These are phyloP conservation scores for Drosophila nannoptera DNA, from an alignment of 1,140 invertebrate species.

Conservation along the genomic window DNA sequence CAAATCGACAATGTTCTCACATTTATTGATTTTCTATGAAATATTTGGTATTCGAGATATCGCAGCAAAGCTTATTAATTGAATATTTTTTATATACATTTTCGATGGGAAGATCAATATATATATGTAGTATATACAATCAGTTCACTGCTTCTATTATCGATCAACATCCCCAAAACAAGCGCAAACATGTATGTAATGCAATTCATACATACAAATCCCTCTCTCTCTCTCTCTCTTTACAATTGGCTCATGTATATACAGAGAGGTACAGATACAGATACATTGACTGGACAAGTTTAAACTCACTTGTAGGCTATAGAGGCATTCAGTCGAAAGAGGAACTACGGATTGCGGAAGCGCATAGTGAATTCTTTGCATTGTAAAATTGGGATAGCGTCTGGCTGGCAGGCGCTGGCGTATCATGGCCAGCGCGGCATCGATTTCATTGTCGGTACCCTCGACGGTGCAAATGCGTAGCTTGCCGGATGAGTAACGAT, in stretches of 20 bases:
- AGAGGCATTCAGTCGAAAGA: constrained; percentile 71
- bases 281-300: background rate
- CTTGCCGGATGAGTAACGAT: constrained; percentile 84
- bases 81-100: background rate
- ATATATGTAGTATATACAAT: background rate
- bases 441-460: constrained; percentile 87
- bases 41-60: background rate
- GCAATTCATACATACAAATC: background rate
- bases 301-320: constrained; percentile 68
- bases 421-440: constrained; percentile 89
- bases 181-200: background rate
- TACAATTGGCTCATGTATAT: background rate
- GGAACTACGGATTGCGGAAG: constrained; percentile 79
- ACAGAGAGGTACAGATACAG: constrained; percentile 15
- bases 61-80: background rate
- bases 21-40: background rate
- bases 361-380: constrained; percentile 87
- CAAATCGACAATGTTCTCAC: background rate
- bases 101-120: background rate
- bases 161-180: background rate
- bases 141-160: background rate
- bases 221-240: background rate
- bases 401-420: constrained; percentile 89
- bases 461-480: constrained; percentile 91
- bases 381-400: constrained; percentile 87